Evolutionary conservation across 2,888 invertebrate species (phyloP), one percentile per base, ranked within the genome.

Genomic region (Tetramorium bicarinatum): DNA sequence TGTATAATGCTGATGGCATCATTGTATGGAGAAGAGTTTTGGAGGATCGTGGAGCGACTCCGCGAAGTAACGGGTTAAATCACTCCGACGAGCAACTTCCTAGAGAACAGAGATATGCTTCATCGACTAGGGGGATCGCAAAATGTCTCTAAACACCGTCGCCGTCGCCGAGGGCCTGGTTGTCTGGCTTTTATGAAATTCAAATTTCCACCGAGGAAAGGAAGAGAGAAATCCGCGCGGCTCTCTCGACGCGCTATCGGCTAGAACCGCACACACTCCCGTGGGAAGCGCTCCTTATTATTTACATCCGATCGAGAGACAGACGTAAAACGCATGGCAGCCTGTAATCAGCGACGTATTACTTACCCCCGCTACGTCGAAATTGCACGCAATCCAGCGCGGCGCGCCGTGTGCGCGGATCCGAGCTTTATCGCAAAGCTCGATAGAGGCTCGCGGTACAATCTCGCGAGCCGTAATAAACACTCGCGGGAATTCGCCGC

Each of bases 221-320:
- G 15, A 1, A 76, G 61, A 15, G n/a, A 76, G 83, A 76, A 41
- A 54, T 29, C 66, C 76, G 56, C 47, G 74, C n/a, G 49, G 47
- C 8, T 81, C n/a, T 8, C 41, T 29, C 38, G 76, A 69, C 47
- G 61, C 15, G 62, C n/a, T 49, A 52, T 56, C 76, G 52, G 64
- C n/a, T 9, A 38, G 47, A 61, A 6, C 34, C 18, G 34, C 64
- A 4, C 29, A 34, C 34, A 76, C 49, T 82, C 79, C 69, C 86
- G 80, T 66, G 64, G 83, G 52, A 64, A 69, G 41, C 52, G 77
- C 54, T 83, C 71, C 83, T 81, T 76, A 69, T 87, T 86, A 83
- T 79, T 85, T 79, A 83, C 82, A 72, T 85, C 47, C 66, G 85
- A 85, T 85, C 82, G 85, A 79, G 79, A 86, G 86, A 77, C 66